phyloP scores from a whole-genome alignment of 2,888 invertebrate species.

The Endotricha flammealis region DNA sequence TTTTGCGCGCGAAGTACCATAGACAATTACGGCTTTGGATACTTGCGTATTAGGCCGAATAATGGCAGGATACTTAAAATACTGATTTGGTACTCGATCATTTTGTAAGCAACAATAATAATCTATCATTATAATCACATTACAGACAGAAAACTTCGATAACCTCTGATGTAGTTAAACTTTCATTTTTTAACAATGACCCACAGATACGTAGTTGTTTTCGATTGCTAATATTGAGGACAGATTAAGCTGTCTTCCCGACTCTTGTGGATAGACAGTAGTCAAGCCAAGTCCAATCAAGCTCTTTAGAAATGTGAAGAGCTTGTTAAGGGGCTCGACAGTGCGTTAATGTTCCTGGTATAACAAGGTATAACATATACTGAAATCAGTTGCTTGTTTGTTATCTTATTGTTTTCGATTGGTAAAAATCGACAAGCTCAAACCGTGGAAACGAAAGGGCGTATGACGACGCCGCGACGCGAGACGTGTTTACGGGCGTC shows the following conservation, averaged over 20 bases:
- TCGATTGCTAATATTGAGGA: too few relatives aligned
- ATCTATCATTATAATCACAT: slow-evolving; percentile 2
- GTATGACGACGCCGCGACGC: slow-evolving; percentile 37
- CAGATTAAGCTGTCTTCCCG: too few relatives aligned
- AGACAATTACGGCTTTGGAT: background rate
- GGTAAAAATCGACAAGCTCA: slow-evolving; percentile 48
- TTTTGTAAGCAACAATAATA: background rate
- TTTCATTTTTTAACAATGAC: slow-evolving; percentile 1
- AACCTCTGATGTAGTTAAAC: background rate
- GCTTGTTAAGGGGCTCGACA: too few relatives aligned
- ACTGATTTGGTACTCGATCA: too few relatives aligned
- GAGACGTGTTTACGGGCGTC: slow-evolving; percentile 43
- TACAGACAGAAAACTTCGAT: background rate
- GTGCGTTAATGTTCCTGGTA: too few relatives aligned
- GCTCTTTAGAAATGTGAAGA: too few relatives aligned
- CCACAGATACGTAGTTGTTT: slow-evolving; percentile 7
- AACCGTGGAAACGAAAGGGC: slow-evolving; percentile 28
- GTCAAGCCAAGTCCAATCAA: too few relatives aligned
- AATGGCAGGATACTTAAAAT: background rate
- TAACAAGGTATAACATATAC: too few relatives aligned
- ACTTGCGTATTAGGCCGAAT: slow-evolving; percentile 1
- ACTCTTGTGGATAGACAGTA: too few relatives aligned
- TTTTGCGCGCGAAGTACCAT: slow-evolving; percentile 17
- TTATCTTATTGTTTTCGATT: too few relatives aligned
- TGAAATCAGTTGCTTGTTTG: too few relatives aligned